Percentiles rank a stretch among this genome's conserved stretches.
These are phyloP conservation scores for Columba livia DNA, from an alignment of 2,113 vertebrate genomes.

Conservation along the genomic window DNA sequence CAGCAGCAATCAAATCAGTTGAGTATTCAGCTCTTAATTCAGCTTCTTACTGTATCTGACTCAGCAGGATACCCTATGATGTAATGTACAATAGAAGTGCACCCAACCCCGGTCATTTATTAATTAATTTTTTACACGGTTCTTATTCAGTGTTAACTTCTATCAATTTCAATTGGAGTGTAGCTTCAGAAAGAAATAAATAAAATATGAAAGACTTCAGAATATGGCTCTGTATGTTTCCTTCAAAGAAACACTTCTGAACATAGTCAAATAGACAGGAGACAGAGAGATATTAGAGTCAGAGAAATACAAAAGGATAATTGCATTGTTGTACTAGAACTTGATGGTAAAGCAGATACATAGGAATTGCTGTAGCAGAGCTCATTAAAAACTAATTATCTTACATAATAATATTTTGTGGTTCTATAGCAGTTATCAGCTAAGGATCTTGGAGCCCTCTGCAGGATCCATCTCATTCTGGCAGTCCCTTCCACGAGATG, in stretches of 20 bases:
- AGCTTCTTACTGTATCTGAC: neutral
- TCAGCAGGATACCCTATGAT: neutral
- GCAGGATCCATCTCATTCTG: conserved; percentile 4
- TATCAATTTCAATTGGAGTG: neutral
- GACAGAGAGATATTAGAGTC: neutral
- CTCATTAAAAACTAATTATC: conserved; percentile 8
- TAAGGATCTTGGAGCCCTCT: conserved; percentile 38
- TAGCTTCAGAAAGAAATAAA: neutral
- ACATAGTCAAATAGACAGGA: neutral
- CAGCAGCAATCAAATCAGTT: neutral
- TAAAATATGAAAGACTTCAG: neutral
- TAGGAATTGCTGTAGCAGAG: neutral
- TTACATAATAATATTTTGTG: neutral
- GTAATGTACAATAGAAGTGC: neutral
- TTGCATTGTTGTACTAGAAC: neutral
- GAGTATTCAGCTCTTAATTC: neutral
- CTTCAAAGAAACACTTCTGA: neutral
- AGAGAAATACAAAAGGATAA: neutral
- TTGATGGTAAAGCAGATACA: neutral
- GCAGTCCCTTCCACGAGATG: neutral
- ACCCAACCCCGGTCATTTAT: neutral
- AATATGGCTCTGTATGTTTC: neutral
- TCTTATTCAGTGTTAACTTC: neutral
- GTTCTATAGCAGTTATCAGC: neutral
- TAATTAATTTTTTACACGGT: neutral